Percentiles rank a stretch among this genome's conserved stretches.
Evolutionary conservation across 2,888 invertebrate genomes (phyloP).

Genomic region (Notodonta ziczac): DNA sequence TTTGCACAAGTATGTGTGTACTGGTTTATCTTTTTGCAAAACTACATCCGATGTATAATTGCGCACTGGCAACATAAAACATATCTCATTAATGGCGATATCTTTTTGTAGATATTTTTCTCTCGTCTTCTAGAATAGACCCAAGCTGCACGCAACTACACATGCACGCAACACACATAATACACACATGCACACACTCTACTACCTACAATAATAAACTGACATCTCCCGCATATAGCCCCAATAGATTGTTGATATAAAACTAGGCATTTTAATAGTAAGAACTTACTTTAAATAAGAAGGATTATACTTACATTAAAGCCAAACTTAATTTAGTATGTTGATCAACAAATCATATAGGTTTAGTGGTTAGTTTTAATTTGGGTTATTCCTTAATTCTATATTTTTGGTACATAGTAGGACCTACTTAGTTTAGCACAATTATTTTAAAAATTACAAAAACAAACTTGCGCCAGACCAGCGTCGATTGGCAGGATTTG

Average conservation of each 20-base stretch:
- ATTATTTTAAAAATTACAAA: too few relatives aligned
- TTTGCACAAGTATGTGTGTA: too few relatives aligned
- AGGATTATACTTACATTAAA: not conserved
- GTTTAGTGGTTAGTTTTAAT: too few relatives aligned
- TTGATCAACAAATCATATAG: too few relatives aligned
- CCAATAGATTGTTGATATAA: not conserved
- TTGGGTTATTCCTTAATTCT: too few relatives aligned
- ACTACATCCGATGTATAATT: too few relatives aligned
- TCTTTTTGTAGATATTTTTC: slow-evolving; percentile 2
- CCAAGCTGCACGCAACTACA: not conserved
- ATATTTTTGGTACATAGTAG: too few relatives aligned
- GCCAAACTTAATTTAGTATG: too few relatives aligned
- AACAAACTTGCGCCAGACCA: too few relatives aligned
- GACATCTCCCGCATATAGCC: not conserved
- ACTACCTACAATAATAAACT: not conserved
- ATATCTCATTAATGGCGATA: not conserved
- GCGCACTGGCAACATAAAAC: not conserved
- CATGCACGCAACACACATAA: slow-evolving; percentile 1
- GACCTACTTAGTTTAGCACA: too few relatives aligned
- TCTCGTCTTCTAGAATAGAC: not conserved
- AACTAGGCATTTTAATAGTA: not conserved
- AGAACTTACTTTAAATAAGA: not conserved
- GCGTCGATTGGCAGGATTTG: too few relatives aligned
- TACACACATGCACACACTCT: not conserved
- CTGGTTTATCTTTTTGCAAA: too few relatives aligned